phyloP scores from a whole-genome alignment of 1,140 invertebrate genomes.

The Sinonovacula constricta region DNA sequence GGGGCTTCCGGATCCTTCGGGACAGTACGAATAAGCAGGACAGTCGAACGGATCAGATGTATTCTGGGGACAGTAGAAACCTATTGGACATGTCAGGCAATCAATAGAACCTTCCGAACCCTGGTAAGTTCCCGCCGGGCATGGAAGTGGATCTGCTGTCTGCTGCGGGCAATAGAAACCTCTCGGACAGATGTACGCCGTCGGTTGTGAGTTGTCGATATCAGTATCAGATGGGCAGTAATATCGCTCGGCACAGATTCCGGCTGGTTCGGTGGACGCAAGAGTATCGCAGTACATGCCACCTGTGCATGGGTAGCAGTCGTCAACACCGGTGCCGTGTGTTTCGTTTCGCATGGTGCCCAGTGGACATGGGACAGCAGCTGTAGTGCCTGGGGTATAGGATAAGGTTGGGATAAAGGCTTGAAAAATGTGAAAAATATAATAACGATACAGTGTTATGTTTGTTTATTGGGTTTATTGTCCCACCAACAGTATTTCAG shows the following conservation, averaged over 20 bases:
- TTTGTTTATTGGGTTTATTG: no score
- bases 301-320: constrained; percentile 69
- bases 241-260: constrained; percentile 65
- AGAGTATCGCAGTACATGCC: constrained; percentile 69
- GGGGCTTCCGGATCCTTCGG: constrained; percentile 62
- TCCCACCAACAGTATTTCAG: no score
- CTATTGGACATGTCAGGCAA: constrained; percentile 69
- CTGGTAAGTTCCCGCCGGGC: constrained; percentile 72
- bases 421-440: no score
- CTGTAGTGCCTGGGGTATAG: constrained; percentile 57
- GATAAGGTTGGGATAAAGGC: no score
- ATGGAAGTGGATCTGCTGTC: constrained; percentile 63
- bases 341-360: constrained; percentile 68
- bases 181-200: constrained; percentile 64
- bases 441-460: no score
- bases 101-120: constrained; percentile 50
- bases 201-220: constrained; percentile 61
- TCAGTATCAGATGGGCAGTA: constrained; percentile 70
- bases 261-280: constrained; percentile 58
- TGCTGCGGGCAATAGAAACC: constrained; percentile 68
- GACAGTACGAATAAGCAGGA: constrained; percentile 71
- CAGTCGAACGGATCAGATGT: constrained; percentile 67
- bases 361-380: constrained; percentile 61
- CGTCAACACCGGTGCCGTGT: constrained; percentile 49
- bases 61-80: constrained; percentile 67